Evolutionary conservation across 2,113 vertebrate species (phyloP), one percentile per base, ranked within the genome.

Genomic region (Sebastes schlegelii): DNA sequence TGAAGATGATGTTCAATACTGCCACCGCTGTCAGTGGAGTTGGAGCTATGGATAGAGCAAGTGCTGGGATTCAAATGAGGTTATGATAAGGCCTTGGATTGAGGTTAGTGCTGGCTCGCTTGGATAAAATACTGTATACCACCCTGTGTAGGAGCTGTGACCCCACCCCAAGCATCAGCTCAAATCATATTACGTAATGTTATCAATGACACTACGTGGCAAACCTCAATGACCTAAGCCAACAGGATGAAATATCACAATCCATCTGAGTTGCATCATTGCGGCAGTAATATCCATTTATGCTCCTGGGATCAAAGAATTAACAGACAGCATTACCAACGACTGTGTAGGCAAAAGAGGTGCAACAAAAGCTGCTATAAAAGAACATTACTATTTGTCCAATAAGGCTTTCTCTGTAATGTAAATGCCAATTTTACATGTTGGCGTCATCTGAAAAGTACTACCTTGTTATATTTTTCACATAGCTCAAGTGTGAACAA

Each of bases 131-230:
- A 65, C 7, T 60, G 34, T 34, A 43, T 3, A 17, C 6, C 17
- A 65, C 43, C 8, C 12, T 75, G 6, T 70, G 23, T 72, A 66
- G n/a, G 34, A 58, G 45, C 55, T 60, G 49, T 64, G 55, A 77
- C 84, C 62, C 16, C 45, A 8, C 21, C 5, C 48, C 1, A 4
- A 77, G 69, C 70, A 64, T 34, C 14, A 43, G 19, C 40, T 73
- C 9, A 0, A 73, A 78, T 71, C 26, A 64, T 65, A 73, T 83
- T 60, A 88, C 71, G 55, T 45, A 61, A 61, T 77, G 54, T 68
- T 84, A 75, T 73, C 65, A 68, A 26, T 84, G 73, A 65, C 72
- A 49, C 45, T 66, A 46, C 62, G 48, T 42, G 67, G 69, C 34
- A 72, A 79, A 80, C 72, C 52, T 77, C 54, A 57, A 1, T 64